Percentiles rank a stretch among this genome's conserved stretches.
Conservation (phyloP, 2,797 vertebrate species). For the Echeneis naucrates region DNA sequence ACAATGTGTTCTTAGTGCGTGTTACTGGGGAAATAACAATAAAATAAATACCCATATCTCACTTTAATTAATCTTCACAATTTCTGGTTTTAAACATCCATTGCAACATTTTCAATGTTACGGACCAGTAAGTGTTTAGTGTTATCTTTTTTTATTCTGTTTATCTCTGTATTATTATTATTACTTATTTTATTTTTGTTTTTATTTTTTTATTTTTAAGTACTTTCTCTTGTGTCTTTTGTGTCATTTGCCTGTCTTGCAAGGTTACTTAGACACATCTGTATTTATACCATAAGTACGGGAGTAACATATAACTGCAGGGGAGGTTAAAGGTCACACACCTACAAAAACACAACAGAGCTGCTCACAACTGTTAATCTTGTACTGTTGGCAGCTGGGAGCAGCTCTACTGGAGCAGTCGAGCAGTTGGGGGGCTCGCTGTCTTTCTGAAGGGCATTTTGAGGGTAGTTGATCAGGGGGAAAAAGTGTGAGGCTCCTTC, state of each 20-base stretch:
- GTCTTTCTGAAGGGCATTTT: slow-evolving; percentile 37
- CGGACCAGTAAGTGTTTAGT: slow-evolving; percentile 1
- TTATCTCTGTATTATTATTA: slow-evolving; percentile 20
- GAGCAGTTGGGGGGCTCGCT: slow-evolving; percentile 16
- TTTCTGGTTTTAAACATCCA: slow-evolving; percentile 11
- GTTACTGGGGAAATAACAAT: slow-evolving; percentile 30
- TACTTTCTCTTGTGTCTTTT: neutral
- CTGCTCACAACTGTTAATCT: slow-evolving; percentile 32
- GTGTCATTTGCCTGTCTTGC: neutral
- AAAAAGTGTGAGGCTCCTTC: neutral
- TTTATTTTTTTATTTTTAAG: slow-evolving; percentile 16
- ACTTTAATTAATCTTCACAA: slow-evolving; percentile 36
- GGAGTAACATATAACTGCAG: slow-evolving; percentile 22
- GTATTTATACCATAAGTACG: slow-evolving; percentile 38
- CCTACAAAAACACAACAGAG: slow-evolving; percentile 41
- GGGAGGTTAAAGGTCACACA: slow-evolving; percentile 44
- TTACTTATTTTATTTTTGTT: slow-evolving; percentile 18
- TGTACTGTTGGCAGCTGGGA: slow-evolving; percentile 29
- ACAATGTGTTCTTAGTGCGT: slow-evolving; percentile 37
- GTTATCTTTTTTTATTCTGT: neutral
- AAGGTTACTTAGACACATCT: slow-evolving; percentile 9
- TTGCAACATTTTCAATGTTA: neutral
- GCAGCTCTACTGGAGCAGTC: slow-evolving; percentile 34
- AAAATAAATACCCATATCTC: slow-evolving; percentile 35
- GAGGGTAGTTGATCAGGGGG: slow-evolving; percentile 19